A percentile compares a stretch with the other conserved stretches of the same genome.
These are phyloP conservation scores for Platyscapa corneri DNA, from an alignment of 1,140 invertebrate species.

Conservation along the genomic window DNA sequence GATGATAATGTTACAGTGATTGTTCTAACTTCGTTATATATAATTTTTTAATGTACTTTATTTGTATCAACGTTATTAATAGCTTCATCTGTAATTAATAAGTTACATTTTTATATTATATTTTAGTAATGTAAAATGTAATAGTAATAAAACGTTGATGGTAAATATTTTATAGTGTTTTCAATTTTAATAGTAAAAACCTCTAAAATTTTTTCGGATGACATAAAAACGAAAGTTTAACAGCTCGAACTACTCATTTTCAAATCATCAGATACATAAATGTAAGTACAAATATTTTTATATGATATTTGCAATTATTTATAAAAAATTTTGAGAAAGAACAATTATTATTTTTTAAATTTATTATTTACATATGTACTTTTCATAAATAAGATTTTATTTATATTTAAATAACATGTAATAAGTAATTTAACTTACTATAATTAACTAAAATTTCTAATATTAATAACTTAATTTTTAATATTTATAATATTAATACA, in stretches of 20 bases:
- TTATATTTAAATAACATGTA: slow-evolving; percentile 13
- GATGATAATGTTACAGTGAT: slow-evolving; percentile 42
- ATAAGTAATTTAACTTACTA: neutral
- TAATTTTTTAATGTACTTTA: slow-evolving; percentile 36
- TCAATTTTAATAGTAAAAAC: slow-evolving; percentile 27
- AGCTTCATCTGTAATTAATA: slow-evolving; percentile 23
- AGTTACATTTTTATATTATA: slow-evolving; percentile 9
- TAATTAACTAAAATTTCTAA: neutral
- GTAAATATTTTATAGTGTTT: slow-evolving; percentile 26
- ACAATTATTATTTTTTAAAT: neutral
- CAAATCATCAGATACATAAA: slow-evolving; percentile 2
- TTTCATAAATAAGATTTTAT: neutral
- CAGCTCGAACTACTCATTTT: slow-evolving; percentile 6
- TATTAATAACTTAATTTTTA: slow-evolving; percentile 2
- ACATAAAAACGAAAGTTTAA: neutral
- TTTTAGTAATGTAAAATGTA: slow-evolving; percentile 32
- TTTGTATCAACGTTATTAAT: slow-evolving; percentile 35
- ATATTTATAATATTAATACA: neutral
- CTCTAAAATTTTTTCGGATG: neutral
- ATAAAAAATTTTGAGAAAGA: slow-evolving; percentile 30
- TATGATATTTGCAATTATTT: slow-evolving; percentile 25
- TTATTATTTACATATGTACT: slow-evolving; percentile 16
- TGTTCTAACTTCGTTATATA: slow-evolving; percentile 44
- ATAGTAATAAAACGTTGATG: slow-evolving; percentile 28
- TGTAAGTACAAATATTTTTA: slow-evolving; percentile 35